Conservation (phyloP, 2,888 invertebrate genomes). For the Morinoia aosen region DNA sequence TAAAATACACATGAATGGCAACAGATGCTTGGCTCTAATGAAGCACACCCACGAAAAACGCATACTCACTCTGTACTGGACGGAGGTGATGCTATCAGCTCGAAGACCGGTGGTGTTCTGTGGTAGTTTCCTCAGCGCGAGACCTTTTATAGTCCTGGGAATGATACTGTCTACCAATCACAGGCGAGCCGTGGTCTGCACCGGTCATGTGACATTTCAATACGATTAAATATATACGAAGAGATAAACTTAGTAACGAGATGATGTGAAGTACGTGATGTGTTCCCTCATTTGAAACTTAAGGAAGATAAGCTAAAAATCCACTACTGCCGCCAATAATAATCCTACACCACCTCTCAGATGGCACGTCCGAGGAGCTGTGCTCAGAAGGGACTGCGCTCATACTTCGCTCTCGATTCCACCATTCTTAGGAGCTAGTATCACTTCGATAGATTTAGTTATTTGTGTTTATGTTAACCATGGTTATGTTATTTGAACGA, state of each 20-base stretch:
- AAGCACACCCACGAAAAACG: not conserved
- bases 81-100: not conserved
- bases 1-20: not conserved
- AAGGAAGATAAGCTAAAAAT: not conserved
- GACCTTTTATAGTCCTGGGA: not conserved
- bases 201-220: not conserved
- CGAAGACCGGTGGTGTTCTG: not conserved
- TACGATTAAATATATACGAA: not conserved
- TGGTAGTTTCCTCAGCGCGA: not conserved
- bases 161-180: not conserved
- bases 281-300: not conserved
- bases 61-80: not conserved
- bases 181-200: not conserved
- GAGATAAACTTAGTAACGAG: not conserved
- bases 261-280: not conserved
- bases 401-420: no score
- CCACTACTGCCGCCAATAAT: no score
- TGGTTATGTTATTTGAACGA: no score
- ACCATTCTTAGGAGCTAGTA: no score
- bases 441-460: no score
- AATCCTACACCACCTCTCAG: no score
- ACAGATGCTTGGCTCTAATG: not conserved
- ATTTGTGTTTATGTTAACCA: no score
- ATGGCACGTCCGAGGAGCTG: no score
- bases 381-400: no score